A percentile compares a stretch with the other conserved stretches of the same genome.
These are phyloP conservation scores for Artemisiospiza belli DNA, from an alignment of 2,113 vertebrate species.

Conservation along the genomic window DNA sequence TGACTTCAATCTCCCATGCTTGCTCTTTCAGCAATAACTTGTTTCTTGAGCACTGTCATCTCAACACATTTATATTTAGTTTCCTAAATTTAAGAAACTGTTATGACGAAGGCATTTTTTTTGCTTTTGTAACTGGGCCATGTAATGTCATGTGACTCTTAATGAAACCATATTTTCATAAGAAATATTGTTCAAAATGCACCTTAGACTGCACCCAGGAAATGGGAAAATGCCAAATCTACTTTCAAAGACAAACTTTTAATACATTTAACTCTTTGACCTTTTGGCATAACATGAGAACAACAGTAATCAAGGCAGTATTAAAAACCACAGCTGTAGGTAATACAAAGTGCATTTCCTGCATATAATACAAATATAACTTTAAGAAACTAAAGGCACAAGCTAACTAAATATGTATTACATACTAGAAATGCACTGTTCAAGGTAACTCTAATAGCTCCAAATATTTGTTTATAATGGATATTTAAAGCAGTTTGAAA, in stretches of 20 bases:
- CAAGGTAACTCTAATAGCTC: conserved; percentile 75
- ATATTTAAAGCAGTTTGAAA: conserved; percentile 79
- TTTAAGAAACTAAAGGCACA: conserved; percentile 81
- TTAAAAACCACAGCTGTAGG: conserved; percentile 75
- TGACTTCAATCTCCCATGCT: background rate
- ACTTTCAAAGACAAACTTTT: conserved; percentile 20
- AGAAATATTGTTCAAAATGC: conserved; percentile 45
- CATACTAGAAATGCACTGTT: conserved; percentile 81
- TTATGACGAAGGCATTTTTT: conserved; percentile 36
- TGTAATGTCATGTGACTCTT: background rate
- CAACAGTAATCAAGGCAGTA: conserved; percentile 77
- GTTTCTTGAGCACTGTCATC: background rate
- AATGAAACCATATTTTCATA: background rate
- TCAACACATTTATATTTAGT: conserved; percentile 14
- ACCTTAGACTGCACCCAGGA: conserved; percentile 48
- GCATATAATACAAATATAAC: conserved; percentile 81
- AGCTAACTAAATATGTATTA: conserved; percentile 82
- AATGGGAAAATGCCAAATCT: conserved; percentile 48
- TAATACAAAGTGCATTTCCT: conserved; percentile 81
- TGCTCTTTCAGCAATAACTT: background rate
- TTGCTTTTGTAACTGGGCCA: conserved; percentile 10
- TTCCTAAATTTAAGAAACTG: conserved; percentile 42
- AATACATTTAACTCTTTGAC: conserved; percentile 59
- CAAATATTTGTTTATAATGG: conserved; percentile 71
- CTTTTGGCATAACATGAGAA: conserved; percentile 74